Base-by-base conservation (phyloP, 2,113 vertebrate species). In the Lampris megalopsis region DNA sequence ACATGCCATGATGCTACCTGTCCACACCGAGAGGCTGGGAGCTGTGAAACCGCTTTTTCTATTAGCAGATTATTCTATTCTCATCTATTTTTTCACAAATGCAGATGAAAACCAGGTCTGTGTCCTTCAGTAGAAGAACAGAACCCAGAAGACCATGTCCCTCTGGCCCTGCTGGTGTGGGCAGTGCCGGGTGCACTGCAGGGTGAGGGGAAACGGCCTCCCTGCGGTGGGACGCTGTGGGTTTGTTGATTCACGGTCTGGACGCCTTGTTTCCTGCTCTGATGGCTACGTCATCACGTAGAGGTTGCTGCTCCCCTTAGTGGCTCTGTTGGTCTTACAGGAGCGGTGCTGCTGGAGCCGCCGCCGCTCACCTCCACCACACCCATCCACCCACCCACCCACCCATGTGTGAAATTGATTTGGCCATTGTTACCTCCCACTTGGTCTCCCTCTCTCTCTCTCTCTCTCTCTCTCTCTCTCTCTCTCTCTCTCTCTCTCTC, bases 331-430 rank as follows among this genome's bases (percentile, higher is more conserved):
- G 40, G 82, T 79, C 78, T 68, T 81, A 83, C 79, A 71, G 65
- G 83, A 79, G 66, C 60, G 69, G 56, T 50, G 80, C 81, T 75
- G 80, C 75, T 54, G 72, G 59, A 71, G 73, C 77, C 40, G 57
- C 63, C 13, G 37, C 79, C 81, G 77, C 64, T 86, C 84, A 67
- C 70, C 86, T 82, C 77, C 85, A 52, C 54, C 58, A 41, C 84
- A 89, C 2, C 24, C 24, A 24, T 24, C 24, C 24, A 24, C 24
- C 24, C 24, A 24, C 24, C 24, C 24, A 24, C 24, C 60, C 86
- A 86, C 71, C 47, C 90, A 77, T 83, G 89, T 84, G 88, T 90
- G 93, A 93, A 94, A 94, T 93, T 92, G 92, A 91, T 89, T 89
- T 87, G 79, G 85, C 82, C 9, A 49, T 90, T 86, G 80, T 84